phyloP scores from a whole-genome alignment of 1,140 invertebrate genomes.

The Papilio machaon region DNA sequence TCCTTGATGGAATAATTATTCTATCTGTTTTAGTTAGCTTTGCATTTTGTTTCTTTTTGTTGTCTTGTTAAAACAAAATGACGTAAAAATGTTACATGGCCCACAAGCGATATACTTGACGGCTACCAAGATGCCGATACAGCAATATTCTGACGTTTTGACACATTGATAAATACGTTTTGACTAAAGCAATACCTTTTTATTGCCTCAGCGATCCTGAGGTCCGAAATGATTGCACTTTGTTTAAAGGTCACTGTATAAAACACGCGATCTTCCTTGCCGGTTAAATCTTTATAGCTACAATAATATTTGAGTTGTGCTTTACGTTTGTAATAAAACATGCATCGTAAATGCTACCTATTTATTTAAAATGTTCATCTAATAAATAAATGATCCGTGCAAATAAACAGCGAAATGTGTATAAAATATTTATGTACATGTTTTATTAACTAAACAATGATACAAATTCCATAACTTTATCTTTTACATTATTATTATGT shows the following conservation, averaged over 20 bases:
- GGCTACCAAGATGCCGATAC: slow-evolving; percentile 4
- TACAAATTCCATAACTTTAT: neutral
- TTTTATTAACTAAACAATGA: neutral
- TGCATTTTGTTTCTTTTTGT: neutral
- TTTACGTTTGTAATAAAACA: slow-evolving; percentile 9
- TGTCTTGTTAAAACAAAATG: neutral
- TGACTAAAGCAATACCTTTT: slow-evolving; percentile 34
- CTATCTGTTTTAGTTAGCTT: neutral
- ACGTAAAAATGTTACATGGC: slow-evolving; percentile 39
- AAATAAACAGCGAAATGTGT: neutral
- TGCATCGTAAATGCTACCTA: neutral
- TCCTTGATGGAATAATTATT: neutral
- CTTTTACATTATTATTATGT: neutral
- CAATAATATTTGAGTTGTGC: neutral
- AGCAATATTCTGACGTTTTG: slow-evolving; percentile 46
- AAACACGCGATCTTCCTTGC: slow-evolving; percentile 1
- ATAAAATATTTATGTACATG: neutral
- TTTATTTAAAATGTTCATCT: neutral
- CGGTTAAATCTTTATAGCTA: slow-evolving; percentile 10
- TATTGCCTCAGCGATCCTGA: slow-evolving; percentile 30
- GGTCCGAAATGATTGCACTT: slow-evolving; percentile 15
- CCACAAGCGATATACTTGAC: slow-evolving; percentile 3
- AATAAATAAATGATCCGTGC: neutral
- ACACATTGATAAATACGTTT: slow-evolving; percentile 52
- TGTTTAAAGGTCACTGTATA: slow-evolving; percentile 19